Conservation (phyloP, 2,888 invertebrate genomes). For the Ptychoptera albimana region DNA sequence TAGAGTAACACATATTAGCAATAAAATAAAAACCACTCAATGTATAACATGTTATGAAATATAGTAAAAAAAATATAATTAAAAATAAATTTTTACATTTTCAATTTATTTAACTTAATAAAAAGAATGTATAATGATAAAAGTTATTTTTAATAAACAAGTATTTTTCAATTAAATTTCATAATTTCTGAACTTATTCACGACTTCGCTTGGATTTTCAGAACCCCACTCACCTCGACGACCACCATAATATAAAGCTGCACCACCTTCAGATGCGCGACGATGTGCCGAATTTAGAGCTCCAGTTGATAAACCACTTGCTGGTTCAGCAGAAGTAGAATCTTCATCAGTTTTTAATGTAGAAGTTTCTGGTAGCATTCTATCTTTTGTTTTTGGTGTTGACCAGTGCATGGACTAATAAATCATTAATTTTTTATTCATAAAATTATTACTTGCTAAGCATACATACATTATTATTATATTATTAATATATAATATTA, state of each 20-base stretch:
- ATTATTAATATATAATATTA: too few species aligned
- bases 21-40: too few species aligned
- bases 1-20: too few species aligned
- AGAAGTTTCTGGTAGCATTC: slow-evolving; percentile 53
- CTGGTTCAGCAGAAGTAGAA: slow-evolving; percentile 16
- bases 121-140: neutral
- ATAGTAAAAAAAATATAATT: too few species aligned
- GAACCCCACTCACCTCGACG: slow-evolving; percentile 47
- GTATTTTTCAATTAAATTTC: slow-evolving; percentile 53
- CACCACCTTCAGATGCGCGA: slow-evolving; percentile 74
- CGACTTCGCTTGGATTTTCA: slow-evolving; percentile 58
- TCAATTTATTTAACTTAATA: neutral
- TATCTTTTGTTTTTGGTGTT: slow-evolving; percentile 75
- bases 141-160: neutral
- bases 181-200: slow-evolving; percentile 80
- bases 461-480: too few species aligned
- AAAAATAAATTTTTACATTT: too few species aligned
- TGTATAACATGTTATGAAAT: too few species aligned
- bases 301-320: slow-evolving; percentile 40
- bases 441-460: too few species aligned
- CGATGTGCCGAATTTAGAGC: slow-evolving; percentile 43
- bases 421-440: too few species aligned
- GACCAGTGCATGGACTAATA: slow-evolving; percentile 84
- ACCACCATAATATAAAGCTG: slow-evolving; percentile 51
- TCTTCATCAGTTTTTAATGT: too few species aligned